These are phyloP conservation scores for Gadopsis marmoratus DNA, from an alignment of 2,797 vertebrate genomes.

Conservation along the genomic window DNA sequence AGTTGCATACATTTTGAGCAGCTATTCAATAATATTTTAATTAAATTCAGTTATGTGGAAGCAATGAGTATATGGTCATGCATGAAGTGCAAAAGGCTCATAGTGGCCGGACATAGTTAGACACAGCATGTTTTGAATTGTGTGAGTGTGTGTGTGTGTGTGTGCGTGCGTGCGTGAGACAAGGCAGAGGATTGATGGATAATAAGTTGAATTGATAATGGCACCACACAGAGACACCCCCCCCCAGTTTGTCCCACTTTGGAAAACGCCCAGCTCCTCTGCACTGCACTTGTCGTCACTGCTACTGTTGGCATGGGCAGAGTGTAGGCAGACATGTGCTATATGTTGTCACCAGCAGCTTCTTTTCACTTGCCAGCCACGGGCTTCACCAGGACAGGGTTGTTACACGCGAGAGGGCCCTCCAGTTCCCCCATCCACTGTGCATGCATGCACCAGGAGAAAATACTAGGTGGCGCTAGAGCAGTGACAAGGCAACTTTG, in stretches of 20 bases:
- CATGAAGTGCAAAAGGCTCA: slow-evolving; percentile 25
- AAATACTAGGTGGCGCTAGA: slow-evolving; percentile 1
- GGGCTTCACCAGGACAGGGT: slow-evolving; percentile 7
- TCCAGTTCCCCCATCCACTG: neutral
- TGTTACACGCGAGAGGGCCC: neutral
- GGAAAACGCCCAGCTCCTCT: slow-evolving; percentile 13
- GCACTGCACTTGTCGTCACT: slow-evolving; percentile 12
- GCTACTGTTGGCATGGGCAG: neutral
- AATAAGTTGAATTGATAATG: slow-evolving; percentile 75
- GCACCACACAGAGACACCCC: slow-evolving; percentile 62
- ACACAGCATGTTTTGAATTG: slow-evolving; percentile 16
- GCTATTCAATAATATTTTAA: slow-evolving; percentile 42
- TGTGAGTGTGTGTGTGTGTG: slow-evolving; percentile 15
- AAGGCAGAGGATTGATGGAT: slow-evolving; percentile 76
- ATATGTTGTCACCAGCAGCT: neutral
- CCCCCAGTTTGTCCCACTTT: slow-evolving; percentile 16
- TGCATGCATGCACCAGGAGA: neutral
- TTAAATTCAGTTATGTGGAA: slow-evolving; percentile 26
- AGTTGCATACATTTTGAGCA: slow-evolving; percentile 15
- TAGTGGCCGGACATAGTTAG: slow-evolving; percentile 15
- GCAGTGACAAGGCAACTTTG: neutral
- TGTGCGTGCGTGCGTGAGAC: neutral
- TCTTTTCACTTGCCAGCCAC: slow-evolving; percentile 10
- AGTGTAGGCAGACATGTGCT: slow-evolving; percentile 1
- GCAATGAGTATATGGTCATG: neutral